Evolutionary conservation across 1,140 invertebrate genomes (phyloP), one percentile per base, ranked within the genome.

Genomic region (Bombus ignitus): DNA sequence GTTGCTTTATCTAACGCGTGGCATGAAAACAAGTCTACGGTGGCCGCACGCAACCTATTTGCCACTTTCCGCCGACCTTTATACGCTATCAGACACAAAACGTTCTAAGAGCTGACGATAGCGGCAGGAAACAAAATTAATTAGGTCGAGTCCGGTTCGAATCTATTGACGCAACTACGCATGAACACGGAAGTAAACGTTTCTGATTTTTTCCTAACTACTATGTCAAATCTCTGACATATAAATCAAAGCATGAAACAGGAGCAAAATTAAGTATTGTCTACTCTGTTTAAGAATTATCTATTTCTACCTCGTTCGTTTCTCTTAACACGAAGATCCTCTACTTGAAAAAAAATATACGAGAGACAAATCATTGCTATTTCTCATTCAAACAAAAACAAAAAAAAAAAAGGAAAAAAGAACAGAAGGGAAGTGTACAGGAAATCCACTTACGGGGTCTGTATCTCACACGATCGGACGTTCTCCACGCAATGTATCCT

Each of bases 401-500:
- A 22, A 39, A 5, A 25, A 62, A 32, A 68, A 39, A 39, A 44
- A 57, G 5, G 15, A 5, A 5, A 18, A 15, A 15, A 5, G 44
- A 68, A 65, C 59, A 57, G 28, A 25, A 35, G 22, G 25, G 0
- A 66, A 39, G 22, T 62, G 32, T 47, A 80, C 66, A 44, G 53
- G 62, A 15, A 70, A 62, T 81, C 68, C 75, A 72, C 88, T 79
- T 84, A 74, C 82, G 82, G 85, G 53, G 62, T 75, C 72, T 86
- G 68, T 82, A 44, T 81, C 35, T 81, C 66, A 42, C 72, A 86
- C 76, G 78, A 71, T 81, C 74, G 76, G 70, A 76, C 76, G 82
- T 88, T 90, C 72, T 83, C 86, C 88, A 76, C 76, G 75, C 88
- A 89, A 78, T 85, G 82, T 85, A 88, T 83, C 80, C 88, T 86